These are phyloP conservation scores for Formicarius rufipectus DNA, from an alignment of 2,113 vertebrate species.

Conservation along the genomic window DNA sequence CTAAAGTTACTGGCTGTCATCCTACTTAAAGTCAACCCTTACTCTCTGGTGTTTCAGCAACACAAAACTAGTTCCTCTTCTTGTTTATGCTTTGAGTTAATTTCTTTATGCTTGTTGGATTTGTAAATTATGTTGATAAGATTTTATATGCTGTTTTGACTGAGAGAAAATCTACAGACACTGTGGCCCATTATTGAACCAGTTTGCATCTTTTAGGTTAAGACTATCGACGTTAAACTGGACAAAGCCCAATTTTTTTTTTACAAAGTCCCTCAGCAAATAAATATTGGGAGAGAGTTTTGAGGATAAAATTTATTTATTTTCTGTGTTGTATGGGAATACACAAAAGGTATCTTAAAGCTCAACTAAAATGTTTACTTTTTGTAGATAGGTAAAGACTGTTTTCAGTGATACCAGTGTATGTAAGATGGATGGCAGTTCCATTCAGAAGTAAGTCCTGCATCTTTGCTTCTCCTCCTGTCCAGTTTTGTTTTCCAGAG, in stretches of 20 bases:
- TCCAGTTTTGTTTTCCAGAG: neutral
- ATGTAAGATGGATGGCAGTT: neutral
- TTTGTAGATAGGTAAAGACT: neutral
- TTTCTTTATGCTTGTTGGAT: neutral
- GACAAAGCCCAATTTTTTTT: neutral
- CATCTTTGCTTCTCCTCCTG: neutral
- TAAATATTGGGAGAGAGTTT: neutral
- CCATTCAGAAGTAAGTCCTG: neutral
- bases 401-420: neutral
- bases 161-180: neutral
- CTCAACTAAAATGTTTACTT: neutral
- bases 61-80: neutral
- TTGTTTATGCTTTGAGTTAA: neutral
- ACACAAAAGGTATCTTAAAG: neutral
- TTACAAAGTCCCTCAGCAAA: neutral
- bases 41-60: neutral
- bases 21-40: neutral
- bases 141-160: neutral
- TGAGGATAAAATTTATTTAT: neutral
- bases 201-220: neutral
- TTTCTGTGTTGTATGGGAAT: neutral
- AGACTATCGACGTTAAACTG: neutral
- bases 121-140: neutral
- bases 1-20: neutral
- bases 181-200: neutral